Evolutionary conservation across 2,797 vertebrate species (phyloP).

Genomic region (Tragopan temminckii): DNA sequence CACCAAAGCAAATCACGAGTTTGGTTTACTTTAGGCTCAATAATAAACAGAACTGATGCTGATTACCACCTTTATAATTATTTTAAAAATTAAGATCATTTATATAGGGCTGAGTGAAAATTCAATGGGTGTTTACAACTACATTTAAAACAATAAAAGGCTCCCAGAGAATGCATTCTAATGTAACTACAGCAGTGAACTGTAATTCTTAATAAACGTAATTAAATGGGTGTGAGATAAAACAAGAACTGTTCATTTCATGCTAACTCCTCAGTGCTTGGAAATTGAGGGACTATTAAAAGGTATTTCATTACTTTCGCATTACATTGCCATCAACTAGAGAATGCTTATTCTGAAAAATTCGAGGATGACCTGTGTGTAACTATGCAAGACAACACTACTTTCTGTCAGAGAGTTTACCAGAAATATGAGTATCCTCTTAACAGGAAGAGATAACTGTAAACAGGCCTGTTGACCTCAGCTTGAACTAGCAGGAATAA

Average conservation of each 20-base stretch:
- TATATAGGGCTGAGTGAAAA: neutral
- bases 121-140: neutral
- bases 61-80: neutral
- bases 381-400: neutral
- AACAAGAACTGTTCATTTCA: neutral
- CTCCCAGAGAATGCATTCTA: neutral
- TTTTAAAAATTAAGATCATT: neutral
- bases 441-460: neutral
- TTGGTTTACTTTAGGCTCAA: neutral
- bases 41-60: neutral
- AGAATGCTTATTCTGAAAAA: neutral
- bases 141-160: neutral
- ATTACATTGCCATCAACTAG: neutral
- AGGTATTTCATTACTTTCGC: neutral
- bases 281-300: neutral
- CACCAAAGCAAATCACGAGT: neutral
- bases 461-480: neutral
- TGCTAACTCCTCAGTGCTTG: neutral
- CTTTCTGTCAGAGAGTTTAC: neutral
- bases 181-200: neutral
- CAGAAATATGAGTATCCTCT: neutral
- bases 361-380: neutral
- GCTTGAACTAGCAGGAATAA: neutral
- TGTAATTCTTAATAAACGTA: neutral
- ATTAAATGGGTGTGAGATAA: slow-evolving; percentile 8